phyloP scores from a whole-genome alignment of 2,113 vertebrate genomes.

The Gavialis gangeticus region DNA sequence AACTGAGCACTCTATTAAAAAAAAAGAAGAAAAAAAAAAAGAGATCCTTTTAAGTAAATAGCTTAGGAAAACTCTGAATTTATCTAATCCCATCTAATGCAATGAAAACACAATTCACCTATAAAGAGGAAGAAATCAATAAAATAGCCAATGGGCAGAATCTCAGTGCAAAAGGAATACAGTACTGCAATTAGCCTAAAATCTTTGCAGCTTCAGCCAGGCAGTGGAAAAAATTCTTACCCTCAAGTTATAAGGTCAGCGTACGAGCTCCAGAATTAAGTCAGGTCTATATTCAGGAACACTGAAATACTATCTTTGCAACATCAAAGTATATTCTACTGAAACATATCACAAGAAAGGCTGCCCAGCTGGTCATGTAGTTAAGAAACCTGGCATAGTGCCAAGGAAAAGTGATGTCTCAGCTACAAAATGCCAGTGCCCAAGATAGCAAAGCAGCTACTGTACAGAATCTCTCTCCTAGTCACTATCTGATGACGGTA shows the following conservation, averaged over 20 bases:
- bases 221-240: not conserved
- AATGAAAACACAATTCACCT: not conserved
- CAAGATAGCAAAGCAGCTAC: not conserved
- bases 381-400: not conserved
- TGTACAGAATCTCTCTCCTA: not conserved
- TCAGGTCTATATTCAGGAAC: slow-evolving; percentile 12
- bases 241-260: slow-evolving; percentile 28
- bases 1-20: not conserved
- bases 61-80: not conserved
- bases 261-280: slow-evolving; percentile 47
- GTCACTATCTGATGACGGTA: not conserved
- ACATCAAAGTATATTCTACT: not conserved
- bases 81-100: not conserved
- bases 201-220: not conserved
- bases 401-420: slow-evolving; percentile 2
- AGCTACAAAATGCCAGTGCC: not conserved
- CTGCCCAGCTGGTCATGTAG: not conserved
- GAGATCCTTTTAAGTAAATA: not conserved
- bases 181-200: not conserved
- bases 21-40: not conserved
- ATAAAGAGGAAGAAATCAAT: not conserved
- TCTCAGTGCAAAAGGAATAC: not conserved
- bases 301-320: slow-evolving; percentile 13
- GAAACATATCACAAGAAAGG: not conserved
- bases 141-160: not conserved